phyloP scores from a whole-genome alignment of 1,140 invertebrate genomes.

The Camponotus pennsylvanicus region DNA sequence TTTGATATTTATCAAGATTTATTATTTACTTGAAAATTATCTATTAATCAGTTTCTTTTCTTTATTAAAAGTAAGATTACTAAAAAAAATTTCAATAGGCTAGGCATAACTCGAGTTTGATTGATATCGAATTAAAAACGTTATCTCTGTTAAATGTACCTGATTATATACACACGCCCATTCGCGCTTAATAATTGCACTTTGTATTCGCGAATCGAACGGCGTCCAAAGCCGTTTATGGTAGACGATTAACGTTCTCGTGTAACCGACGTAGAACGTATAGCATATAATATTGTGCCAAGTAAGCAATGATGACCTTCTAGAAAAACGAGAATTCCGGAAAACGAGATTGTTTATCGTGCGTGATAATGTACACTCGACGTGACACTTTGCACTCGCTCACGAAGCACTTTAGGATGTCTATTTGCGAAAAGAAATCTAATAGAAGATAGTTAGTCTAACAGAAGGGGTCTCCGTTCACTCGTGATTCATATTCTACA shows the following conservation, averaged over 20 bases:
- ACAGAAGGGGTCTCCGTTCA: constrained; percentile 1
- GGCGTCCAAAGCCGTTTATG: neutral
- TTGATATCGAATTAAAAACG: neutral
- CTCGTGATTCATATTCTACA: constrained; percentile 20
- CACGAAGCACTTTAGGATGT: constrained; percentile 37
- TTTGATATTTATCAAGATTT: no score
- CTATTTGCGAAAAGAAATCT: constrained; percentile 39
- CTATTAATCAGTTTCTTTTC: neutral
- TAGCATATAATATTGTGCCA: neutral
- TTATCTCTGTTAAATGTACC: neutral
- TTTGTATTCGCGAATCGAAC: neutral
- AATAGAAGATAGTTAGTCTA: constrained; percentile 35
- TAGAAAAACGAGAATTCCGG: neutral
- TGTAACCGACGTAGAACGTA: neutral
- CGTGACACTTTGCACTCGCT: constrained; percentile 27
- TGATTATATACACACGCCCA: no score
- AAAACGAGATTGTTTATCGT: constrained; percentile 29
- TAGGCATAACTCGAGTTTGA: neutral
- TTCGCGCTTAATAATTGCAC: neutral
- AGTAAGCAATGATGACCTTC: constrained; percentile 3
- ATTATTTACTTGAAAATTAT: neutral
- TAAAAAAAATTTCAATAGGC: neutral
- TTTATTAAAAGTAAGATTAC: neutral
- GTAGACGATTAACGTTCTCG: neutral
- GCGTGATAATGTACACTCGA: constrained; percentile 49